Base-by-base conservation (phyloP, 2,797 vertebrate species). In the Lepus townsendii region DNA sequence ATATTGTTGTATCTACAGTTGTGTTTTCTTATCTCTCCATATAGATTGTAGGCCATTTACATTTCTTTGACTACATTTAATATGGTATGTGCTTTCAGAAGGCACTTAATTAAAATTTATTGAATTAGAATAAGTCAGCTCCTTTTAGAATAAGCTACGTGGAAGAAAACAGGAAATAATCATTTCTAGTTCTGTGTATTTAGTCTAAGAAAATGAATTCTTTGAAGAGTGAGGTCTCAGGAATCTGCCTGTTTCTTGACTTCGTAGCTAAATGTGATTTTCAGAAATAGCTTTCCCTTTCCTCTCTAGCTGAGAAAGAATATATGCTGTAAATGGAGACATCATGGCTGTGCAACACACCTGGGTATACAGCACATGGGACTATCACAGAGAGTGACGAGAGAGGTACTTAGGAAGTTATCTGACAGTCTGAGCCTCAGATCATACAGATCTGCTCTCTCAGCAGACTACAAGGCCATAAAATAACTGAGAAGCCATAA, bases 101-200 rank as follows among this genome's bases (percentile, higher is more conserved):
- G 52, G 20, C 13, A 50, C 16, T 75, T 94, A 85, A 78, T 97
- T 96, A 94, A 87, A 94, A 79, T 69, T 60, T 89, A 57, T 65
- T 84, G 69, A 95, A 69, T 89, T 95, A 73, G 42, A 86, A 73
- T 87, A 94, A 90, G 35, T 50, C 30, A 62, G 82, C 50, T 96
- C 22, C 83, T 83, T 94, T 95, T 88, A 95, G 35, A 71, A 38
- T 79, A 88, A 93, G 9, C 26, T 38, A 52, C 12, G 12, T 10
- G 16, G 30, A 95, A 73, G 35, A 80, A 75, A 83, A 24, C 2
- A 27, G 72, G 66, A 90, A 75, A n/a, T 62, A 87, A 2, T 77
- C 19, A 96, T 90, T 6, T 79, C 19, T 27, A 68, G 16, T 26
- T 20, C 65, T 69, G 1, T 24, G 11, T 78, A 57, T 76, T 78